Conservation (phyloP, 2,113 vertebrate species). For the Antechinus flavipes region DNA sequence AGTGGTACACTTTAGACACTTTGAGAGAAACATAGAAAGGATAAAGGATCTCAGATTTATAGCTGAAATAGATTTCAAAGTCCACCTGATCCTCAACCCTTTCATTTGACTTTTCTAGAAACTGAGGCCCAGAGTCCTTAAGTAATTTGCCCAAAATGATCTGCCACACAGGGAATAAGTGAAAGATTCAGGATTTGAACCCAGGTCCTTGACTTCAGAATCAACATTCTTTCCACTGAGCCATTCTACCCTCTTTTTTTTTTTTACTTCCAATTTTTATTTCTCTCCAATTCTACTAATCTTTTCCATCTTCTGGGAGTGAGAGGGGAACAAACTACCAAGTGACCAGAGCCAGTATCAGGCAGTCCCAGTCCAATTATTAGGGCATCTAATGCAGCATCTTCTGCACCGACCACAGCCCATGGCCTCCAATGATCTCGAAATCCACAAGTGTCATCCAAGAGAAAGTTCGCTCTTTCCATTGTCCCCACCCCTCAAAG, state of each 20-base stretch:
- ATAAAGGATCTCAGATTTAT: not conserved
- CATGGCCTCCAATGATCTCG: not conserved
- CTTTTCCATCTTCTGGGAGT: not conserved
- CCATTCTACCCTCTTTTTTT: not conserved
- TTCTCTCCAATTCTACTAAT: not conserved
- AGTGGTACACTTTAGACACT: not conserved
- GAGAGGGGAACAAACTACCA: not conserved
- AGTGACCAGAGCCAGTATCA: not conserved
- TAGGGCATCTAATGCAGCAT: no score
- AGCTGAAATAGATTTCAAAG: not conserved
- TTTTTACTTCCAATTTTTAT: not conserved
- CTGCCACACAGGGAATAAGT: not conserved
- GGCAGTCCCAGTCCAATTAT: not conserved
- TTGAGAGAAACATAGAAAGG: not conserved
- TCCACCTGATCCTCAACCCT: not conserved
- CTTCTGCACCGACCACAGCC: not conserved
- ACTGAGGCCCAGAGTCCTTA: not conserved
- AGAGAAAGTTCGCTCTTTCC: not conserved
- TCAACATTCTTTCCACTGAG: not conserved
- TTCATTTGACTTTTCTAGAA: not conserved
- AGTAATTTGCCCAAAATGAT: not conserved
- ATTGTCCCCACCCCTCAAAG: not conserved
- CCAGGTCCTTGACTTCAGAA: conserved; percentile 27
- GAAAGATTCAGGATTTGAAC: not conserved
- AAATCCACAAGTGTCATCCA: not conserved